phyloP scores from a whole-genome alignment of 2,113 vertebrate genomes.

The Ceyx melanurus region DNA sequence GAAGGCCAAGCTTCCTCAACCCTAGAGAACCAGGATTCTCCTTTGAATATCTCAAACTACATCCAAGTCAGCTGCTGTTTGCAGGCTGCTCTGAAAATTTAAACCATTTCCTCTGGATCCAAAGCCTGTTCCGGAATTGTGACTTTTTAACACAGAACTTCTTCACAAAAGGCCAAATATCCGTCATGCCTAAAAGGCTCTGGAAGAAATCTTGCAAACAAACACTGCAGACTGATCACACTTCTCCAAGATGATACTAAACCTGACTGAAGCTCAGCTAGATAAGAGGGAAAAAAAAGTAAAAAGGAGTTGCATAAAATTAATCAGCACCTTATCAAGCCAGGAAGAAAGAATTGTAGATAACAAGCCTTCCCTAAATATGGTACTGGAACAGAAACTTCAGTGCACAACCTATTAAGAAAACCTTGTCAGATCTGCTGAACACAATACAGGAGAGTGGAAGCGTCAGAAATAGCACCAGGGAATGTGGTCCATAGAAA shows the following conservation, averaged over 20 bases:
- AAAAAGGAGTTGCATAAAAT: conserved; percentile 30
- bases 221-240: not conserved
- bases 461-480: not conserved
- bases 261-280: conserved; percentile 23
- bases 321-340: conserved; percentile 59
- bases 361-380: conserved; percentile 28
- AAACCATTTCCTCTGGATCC: not conserved
- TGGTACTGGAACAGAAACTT: conserved; percentile 17
- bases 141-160: not conserved
- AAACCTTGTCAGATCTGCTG: conserved; percentile 6
- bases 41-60: not conserved
- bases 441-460: not conserved
- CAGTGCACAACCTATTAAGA: not conserved
- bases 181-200: not conserved
- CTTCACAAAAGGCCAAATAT: not conserved
- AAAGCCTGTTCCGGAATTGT: not conserved
- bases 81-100: not conserved
- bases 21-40: not conserved
- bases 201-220: conserved; percentile 24
- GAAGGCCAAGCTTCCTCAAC: not conserved
- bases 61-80: not conserved
- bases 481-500: not conserved
- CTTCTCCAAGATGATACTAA: not conserved
- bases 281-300: not conserved
- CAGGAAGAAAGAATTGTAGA: conserved; percentile 27